phyloP scores from a whole-genome alignment of 2,113 vertebrate genomes.

The Thalassoma bifasciatum region DNA sequence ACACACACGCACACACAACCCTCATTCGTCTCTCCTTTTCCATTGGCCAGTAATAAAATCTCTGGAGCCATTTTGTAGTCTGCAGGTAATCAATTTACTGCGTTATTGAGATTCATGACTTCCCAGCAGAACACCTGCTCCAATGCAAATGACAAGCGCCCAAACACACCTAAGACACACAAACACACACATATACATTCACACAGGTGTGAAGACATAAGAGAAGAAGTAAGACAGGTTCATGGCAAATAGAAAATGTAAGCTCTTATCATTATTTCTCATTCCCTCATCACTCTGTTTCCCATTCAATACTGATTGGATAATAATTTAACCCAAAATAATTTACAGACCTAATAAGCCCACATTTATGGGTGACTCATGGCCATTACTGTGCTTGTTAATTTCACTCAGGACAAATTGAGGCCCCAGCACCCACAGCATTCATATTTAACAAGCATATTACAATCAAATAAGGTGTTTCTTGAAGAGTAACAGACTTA shows the following conservation, averaged over 20 bases:
- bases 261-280: constrained; percentile 25
- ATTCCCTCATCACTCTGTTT: constrained; percentile 26
- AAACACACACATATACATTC: not conserved
- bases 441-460: not conserved
- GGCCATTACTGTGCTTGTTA: constrained; percentile 38
- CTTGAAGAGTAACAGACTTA: constrained; percentile 47
- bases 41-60: constrained; percentile 34
- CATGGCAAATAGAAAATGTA: constrained; percentile 8
- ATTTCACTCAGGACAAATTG: constrained; percentile 25
- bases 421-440: constrained; percentile 13
- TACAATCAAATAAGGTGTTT: constrained; percentile 29
- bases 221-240: not conserved
- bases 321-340: constrained; percentile 29
- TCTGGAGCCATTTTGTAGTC: constrained; percentile 46
- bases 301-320: constrained; percentile 32
- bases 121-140: constrained; percentile 53
- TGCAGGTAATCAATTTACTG: constrained; percentile 47
- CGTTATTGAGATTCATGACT: constrained; percentile 69
- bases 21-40: constrained; percentile 16
- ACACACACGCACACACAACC: not conserved
- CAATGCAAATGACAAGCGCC: constrained; percentile 36
- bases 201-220: not conserved
- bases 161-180: not conserved
- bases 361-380: constrained; percentile 23
- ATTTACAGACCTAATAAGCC: constrained; percentile 36